Conservation (phyloP, 2,888 invertebrate genomes). For the Hydropsyche betteni region DNA sequence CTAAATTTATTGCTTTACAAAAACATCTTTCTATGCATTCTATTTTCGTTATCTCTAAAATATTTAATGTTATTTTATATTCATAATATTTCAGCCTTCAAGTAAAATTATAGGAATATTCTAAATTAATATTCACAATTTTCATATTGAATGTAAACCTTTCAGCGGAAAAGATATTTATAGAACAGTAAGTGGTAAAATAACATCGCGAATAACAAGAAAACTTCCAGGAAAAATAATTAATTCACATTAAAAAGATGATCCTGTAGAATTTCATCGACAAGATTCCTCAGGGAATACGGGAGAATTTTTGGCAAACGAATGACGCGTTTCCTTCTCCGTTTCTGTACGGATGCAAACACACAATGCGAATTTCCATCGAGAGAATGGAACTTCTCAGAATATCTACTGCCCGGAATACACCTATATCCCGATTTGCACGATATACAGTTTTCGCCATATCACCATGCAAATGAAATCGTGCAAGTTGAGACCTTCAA, state of each 20-base stretch:
- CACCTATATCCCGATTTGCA: no score
- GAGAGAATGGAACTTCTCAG: conserved; percentile 9
- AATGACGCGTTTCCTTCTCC: neutral
- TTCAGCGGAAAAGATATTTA: neutral
- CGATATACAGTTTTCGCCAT: no score
- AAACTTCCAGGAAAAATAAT: neutral
- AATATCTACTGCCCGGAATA: neutral
- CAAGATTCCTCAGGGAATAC: conserved; percentile 22
- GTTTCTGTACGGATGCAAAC: conserved; percentile 4
- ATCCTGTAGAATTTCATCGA: conserved; percentile 11
- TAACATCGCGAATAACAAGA: no score
- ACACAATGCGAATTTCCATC: conserved; percentile 27
- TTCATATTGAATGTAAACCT: neutral
- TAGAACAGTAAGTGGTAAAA: neutral
- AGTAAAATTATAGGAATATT: no score
- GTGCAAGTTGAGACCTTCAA: no score
- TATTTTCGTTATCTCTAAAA: no score
- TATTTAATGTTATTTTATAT: no score
- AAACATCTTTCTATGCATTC: no score
- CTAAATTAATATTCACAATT: no score
- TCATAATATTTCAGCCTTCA: no score
- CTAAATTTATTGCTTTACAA: no score
- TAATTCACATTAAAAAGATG: conserved; percentile 5
- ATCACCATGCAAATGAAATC: no score
- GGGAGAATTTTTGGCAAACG: conserved; percentile 9